Base-by-base conservation (phyloP, 2,888 invertebrate species). In the Cryptocephalus primarius region DNA sequence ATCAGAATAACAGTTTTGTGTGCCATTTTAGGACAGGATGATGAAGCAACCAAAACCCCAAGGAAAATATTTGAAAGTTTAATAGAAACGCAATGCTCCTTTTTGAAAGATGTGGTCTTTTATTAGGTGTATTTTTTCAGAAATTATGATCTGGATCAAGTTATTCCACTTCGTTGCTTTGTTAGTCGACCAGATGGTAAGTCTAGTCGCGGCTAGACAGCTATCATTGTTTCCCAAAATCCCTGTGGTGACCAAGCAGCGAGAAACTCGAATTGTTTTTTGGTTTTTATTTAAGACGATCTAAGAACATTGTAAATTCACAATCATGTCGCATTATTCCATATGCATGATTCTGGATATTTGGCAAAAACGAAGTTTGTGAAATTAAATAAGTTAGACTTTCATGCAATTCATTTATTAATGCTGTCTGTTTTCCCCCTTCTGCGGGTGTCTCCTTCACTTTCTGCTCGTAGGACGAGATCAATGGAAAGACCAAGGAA, bases 41-140 rank as follows among this genome's bases (percentile, higher is more conserved):
- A 22, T 22, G 22, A 22, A 6, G 22, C 12, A 12, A 36, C 50
- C 50, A 50, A 48, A 50, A 48, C 50, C 50, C 50, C 43, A 46
- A 36, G 53, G 52, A 56, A 57, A 53, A 55, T 54, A 54, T 48
- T 45, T 11, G 12, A 36, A 22, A 51, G 57, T 50, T 45, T 42
- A 39, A 46, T 47, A 45, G 48, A 46, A 45, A 46, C 12, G 14
- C 22, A 22, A 41, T 41, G 31, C 32, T 33, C 14, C 32, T 45
- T 46, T 48, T 51, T 51, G 47, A 50, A 56, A 55, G 59, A 58
- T 60, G 57, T 67, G 64, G 73, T 77, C 79, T 80, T 22, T 22
- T 75, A 80, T 75, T 79, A 80, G 82, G 79, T 82, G 74, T 80
- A 80, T 83, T 82, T 83, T 84, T 84, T 80, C 83, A 83, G 83